Evolutionary conservation across 2,888 invertebrate genomes (phyloP).

Genomic region (Camponotus fellah): DNA sequence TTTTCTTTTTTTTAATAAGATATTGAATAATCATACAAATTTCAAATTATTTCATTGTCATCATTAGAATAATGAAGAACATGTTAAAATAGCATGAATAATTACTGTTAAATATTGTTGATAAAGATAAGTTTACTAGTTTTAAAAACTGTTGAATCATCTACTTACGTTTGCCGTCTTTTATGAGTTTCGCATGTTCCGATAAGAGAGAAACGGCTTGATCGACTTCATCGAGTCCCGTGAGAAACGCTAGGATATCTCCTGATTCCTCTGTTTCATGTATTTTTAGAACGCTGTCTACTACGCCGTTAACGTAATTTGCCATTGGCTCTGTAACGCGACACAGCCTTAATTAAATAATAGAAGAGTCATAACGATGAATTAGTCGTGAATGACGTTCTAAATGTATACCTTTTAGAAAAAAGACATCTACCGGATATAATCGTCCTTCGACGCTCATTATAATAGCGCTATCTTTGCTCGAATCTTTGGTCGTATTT

Average conservation of each 20-base stretch:
- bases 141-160: neutral
- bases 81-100: neutral
- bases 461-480: conserved; percentile 91
- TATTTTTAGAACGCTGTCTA: conserved; percentile 96
- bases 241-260: conserved; percentile 96
- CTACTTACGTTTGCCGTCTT: conserved; percentile 84
- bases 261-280: conserved; percentile 94
- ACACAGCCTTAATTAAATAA: conserved; percentile 39
- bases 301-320: conserved; percentile 95
- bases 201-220: conserved; percentile 90
- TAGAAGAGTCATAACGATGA: neutral
- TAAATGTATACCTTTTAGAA: conserved; percentile 89
- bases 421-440: conserved; percentile 95
- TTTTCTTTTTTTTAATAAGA: neutral
- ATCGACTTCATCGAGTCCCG: conserved; percentile 98
- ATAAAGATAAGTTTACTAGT: neutral
- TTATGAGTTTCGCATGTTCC: conserved; percentile 88
- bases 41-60: neutral
- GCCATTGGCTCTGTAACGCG: conserved; percentile 92
- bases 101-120: neutral
- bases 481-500: conserved; percentile 84
- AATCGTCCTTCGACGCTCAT: conserved; percentile 96
- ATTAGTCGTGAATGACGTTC: conserved; percentile 20
- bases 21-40: neutral
- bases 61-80: neutral